phyloP scores from a whole-genome alignment of 1,140 invertebrate species.

The Pantala flavescens region DNA sequence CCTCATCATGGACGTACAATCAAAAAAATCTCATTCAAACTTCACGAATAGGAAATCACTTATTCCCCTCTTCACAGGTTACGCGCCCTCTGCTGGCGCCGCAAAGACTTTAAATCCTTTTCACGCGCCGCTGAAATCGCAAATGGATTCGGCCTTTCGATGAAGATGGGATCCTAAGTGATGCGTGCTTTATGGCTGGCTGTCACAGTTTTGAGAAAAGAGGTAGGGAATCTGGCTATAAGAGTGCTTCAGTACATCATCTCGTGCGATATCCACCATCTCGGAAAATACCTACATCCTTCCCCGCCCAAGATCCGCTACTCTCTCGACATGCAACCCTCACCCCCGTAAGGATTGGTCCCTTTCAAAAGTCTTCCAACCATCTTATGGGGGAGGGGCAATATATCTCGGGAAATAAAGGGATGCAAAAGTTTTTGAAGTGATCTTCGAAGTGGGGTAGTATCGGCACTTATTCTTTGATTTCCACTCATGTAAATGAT shows the following conservation, averaged over 20 bases:
- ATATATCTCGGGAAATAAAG: too few species aligned
- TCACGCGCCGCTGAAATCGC: not conserved
- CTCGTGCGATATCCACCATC: not conserved
- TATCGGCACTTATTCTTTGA: too few species aligned
- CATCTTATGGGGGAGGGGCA: too few species aligned
- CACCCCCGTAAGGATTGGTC: too few species aligned
- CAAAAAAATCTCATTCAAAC: not conserved
- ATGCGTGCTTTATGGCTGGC: not conserved
- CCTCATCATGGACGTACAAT: not conserved
- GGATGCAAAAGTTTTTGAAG: too few species aligned
- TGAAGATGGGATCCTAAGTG: not conserved
- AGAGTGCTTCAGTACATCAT: slow-evolving; percentile 1
- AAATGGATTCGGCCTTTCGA: not conserved
- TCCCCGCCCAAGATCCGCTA: too few species aligned
- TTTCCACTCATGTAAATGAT: too few species aligned
- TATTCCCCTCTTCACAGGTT: not conserved
- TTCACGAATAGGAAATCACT: not conserved
- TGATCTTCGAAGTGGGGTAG: too few species aligned
- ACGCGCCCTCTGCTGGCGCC: not conserved
- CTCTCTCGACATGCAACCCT: too few species aligned
- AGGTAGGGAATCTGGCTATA: not conserved
- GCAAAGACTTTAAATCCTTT: not conserved
- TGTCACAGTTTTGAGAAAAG: not conserved
- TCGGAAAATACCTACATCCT: not conserved
- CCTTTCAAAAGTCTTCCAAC: too few species aligned